Conservation (phyloP, 2,888 invertebrate genomes). For the Agrotis exclamationis region DNA sequence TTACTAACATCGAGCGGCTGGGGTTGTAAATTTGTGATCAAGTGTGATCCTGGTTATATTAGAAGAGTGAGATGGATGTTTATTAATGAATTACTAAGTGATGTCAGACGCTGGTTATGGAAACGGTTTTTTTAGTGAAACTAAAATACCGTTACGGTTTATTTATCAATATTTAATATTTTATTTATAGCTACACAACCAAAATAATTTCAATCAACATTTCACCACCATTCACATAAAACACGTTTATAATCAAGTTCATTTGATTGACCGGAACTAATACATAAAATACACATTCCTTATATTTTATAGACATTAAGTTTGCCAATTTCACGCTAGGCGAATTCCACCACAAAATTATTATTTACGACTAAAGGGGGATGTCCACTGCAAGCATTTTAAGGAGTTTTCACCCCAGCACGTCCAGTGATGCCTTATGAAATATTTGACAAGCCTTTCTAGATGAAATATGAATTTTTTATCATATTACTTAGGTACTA, state of each 20-base stretch:
- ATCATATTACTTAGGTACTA: not conserved
- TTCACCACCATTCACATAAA: constrained; percentile 2
- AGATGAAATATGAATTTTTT: constrained; percentile 41
- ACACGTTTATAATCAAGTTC: constrained; percentile 58
- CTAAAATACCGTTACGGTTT: not conserved
- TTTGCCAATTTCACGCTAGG: constrained; percentile 40
- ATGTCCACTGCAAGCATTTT: constrained; percentile 22
- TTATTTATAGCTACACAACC: not conserved
- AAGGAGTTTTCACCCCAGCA: constrained; percentile 25
- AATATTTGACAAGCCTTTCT: constrained; percentile 42
- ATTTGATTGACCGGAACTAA: constrained; percentile 55
- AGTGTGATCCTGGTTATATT: constrained; percentile 35
- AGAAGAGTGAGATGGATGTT: no score
- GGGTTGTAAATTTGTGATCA: constrained; percentile 14
- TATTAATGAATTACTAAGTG: not conserved
- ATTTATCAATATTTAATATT: not conserved
- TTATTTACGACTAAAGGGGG: constrained; percentile 21
- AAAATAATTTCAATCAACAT: constrained; percentile 7
- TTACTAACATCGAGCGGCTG: not conserved
- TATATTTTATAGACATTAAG: constrained; percentile 20
- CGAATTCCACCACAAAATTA: constrained; percentile 3
- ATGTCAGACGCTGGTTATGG: no score
- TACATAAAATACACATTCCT: constrained; percentile 53
- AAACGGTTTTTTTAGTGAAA: not conserved
- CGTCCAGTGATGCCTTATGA: constrained; percentile 11